Percentiles rank a stretch among this genome's conserved stretches.
Conservation (phyloP, 2,888 invertebrate species). For the Hirtodrosophila cameraria region DNA sequence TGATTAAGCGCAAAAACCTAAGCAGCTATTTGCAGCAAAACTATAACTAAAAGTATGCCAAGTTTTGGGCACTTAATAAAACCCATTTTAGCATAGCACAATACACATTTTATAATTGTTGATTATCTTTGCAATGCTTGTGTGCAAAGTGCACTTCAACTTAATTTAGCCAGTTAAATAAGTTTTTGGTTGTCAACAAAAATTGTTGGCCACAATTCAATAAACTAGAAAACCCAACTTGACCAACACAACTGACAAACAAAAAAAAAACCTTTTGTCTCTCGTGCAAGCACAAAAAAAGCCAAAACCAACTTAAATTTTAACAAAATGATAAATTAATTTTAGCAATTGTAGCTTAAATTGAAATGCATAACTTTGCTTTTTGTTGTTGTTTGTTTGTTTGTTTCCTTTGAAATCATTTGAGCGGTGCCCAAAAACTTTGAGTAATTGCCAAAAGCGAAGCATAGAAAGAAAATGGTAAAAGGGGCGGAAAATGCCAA, state of each 20-base stretch:
- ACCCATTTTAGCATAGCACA: no score
- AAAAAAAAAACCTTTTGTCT: slow-evolving; percentile 31
- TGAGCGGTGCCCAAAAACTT: slow-evolving; percentile 56
- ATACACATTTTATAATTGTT: slow-evolving; percentile 13
- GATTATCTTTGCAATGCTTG: slow-evolving; percentile 4
- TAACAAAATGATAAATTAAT: slow-evolving; percentile 66
- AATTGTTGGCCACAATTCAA: slow-evolving; percentile 37
- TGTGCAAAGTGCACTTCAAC: slow-evolving; percentile 11
- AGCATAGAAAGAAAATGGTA: slow-evolving; percentile 19
- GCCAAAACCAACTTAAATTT: slow-evolving; percentile 31
- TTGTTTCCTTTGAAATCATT: slow-evolving; percentile 49
- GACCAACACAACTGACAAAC: slow-evolving; percentile 2
- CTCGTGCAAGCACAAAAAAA: slow-evolving; percentile 19
- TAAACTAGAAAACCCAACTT: slow-evolving; percentile 12
- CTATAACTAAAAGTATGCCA: no score
- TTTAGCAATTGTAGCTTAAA: slow-evolving; percentile 60
- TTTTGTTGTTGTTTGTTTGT: slow-evolving; percentile 5
- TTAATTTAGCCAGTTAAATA: slow-evolving; percentile 37
- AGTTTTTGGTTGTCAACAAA: slow-evolving; percentile 24
- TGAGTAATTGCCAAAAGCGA: slow-evolving; percentile 71
- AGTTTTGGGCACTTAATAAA: no score
- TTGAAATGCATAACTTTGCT: slow-evolving; percentile 62
- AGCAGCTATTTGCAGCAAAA: no score
- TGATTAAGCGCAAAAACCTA: no score
- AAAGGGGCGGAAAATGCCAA: slow-evolving; percentile 16